Percentiles rank a stretch among this genome's conserved stretches.
Conservation (phyloP, 2,113 vertebrate species). For the Tragelaphus buxtoni region DNA sequence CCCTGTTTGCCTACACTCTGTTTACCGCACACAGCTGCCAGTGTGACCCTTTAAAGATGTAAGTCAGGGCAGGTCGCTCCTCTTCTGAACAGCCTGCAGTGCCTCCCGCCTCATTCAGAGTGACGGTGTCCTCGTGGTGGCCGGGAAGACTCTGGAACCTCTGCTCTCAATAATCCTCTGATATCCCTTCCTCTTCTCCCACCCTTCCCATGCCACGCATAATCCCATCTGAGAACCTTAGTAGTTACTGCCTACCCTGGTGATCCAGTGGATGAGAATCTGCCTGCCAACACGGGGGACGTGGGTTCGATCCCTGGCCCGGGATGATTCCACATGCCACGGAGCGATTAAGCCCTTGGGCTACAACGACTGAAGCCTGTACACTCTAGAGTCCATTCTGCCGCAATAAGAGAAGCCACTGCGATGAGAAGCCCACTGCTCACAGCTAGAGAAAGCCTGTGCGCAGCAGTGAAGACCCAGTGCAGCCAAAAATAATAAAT, state of each 20-base stretch:
- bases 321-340: neutral
- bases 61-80: neutral
- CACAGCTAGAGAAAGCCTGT: neutral
- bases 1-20: neutral
- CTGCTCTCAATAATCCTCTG: fast-evolving
- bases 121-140: neutral
- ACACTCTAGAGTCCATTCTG: neutral
- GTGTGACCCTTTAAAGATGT: neutral
- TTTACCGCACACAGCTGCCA: neutral
- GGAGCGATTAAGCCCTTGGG: neutral
- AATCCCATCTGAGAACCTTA: neutral
- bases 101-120: neutral
- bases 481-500: neutral
- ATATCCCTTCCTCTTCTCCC: neutral
- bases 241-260: neutral
- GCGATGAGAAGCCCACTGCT: neutral
- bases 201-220: neutral
- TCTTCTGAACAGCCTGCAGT: neutral
- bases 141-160: fast-evolving
- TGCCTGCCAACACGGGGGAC: neutral
- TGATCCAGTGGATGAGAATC: neutral
- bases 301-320: neutral
- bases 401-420: neutral
- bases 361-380: neutral
- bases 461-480: neutral